Evolutionary conservation across 2,113 vertebrate genomes (phyloP), one percentile per base, ranked within the genome.

Genomic region (Gadus chalcogrammus): DNA sequence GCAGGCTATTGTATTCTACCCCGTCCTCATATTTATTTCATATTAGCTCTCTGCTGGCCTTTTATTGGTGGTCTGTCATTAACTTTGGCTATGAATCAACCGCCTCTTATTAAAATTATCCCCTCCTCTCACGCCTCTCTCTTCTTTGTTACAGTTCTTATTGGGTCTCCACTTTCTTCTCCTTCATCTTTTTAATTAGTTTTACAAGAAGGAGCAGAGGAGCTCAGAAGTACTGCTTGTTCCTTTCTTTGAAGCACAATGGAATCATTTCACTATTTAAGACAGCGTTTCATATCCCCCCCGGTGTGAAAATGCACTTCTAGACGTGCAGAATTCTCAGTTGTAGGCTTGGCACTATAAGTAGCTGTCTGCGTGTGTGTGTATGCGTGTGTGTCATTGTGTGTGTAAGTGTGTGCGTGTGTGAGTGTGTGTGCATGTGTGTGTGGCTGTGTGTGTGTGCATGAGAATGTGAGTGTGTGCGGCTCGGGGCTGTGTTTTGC

Each of bases 301-400:
- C 31, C 31, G 31, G 31, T 35, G 31, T 35, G 31, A 35, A 7
- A 35, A 35, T 35, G 31, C 31, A 35, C 31, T 35, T 35, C 31
- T 35, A 35, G 31, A 35, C 31, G 31, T 4, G 4, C 31, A 84
- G 70, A 88, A 85, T 84, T 79, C 31, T 35, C 31, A 35, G 31
- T 35, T 35, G 31, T 35, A 35, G 4, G 31, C 31, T 7, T 35
- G 31, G 31, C 4, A 35, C 31, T 7, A 78, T 79, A 82, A 78
- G 83, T 77, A 82, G 18, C n/a, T 61, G 66, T 9, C 28, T 62
- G 61, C 35, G 71, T 73, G 55, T 18, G 53, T 15, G 6, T 13
- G 59, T 48, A 17, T 55, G 22, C 22, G 38, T 31, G 20, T 15
- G 6, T 13, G 59, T 48, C 17, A 20, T 8, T 55, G 22, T 22